These are phyloP conservation scores for Iguana delicatissima DNA, from an alignment of 2,797 vertebrate genomes.

Conservation along the genomic window DNA sequence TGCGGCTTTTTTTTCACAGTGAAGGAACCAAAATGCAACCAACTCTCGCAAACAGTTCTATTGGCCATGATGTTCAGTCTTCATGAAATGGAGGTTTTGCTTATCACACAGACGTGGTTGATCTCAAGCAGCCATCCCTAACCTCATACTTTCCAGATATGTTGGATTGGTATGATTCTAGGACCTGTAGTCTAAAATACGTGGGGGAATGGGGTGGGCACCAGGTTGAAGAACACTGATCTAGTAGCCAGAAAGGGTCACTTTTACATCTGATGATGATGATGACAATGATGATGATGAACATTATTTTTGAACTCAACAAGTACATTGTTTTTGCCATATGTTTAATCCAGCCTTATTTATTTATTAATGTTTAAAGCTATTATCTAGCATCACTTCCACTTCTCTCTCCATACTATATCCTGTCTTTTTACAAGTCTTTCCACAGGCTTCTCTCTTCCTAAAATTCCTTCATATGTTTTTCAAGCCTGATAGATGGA, in stretches of 20 bases:
- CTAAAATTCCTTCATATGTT: neutral
- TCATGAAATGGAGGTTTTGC: neutral
- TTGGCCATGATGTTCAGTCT: neutral
- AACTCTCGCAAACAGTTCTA: neutral
- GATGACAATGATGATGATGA: neutral
- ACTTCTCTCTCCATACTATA: neutral
- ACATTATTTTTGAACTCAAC: neutral
- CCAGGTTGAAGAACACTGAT: neutral
- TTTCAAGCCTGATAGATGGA: neutral
- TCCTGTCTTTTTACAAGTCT: neutral
- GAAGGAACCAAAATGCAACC: slow-evolving; percentile 9
- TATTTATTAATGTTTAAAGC: neutral
- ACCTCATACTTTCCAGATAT: neutral
- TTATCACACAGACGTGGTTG: neutral
- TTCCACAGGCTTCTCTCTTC: neutral
- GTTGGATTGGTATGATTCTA: neutral
- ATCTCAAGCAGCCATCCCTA: neutral
- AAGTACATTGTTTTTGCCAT: neutral
- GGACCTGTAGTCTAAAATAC: neutral
- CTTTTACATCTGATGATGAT: too few relatives aligned
- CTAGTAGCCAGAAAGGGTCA: neutral
- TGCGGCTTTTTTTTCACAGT: slow-evolving; percentile 7
- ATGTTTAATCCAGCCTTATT: neutral
- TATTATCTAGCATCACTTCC: neutral
- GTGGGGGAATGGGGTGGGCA: neutral